phyloP scores from a whole-genome alignment of 2,113 vertebrate species.

The Neodontobutis hainanensis region DNA sequence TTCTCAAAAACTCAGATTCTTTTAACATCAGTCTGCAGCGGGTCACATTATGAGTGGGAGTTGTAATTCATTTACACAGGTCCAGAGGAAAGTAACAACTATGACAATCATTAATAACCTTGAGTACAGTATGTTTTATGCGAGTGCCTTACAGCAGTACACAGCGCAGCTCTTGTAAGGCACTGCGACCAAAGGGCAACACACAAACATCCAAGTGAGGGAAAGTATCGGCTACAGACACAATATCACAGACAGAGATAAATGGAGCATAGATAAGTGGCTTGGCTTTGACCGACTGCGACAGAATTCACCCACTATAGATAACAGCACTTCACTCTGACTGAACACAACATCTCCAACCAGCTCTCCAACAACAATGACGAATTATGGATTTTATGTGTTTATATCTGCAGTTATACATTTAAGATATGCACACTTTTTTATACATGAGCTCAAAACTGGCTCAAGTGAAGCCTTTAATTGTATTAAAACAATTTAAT shows the following conservation, averaged over 20 bases:
- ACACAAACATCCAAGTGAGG: slow-evolving; percentile 24
- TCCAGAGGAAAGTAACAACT: slow-evolving; percentile 12
- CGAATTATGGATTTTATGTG: too few relatives aligned
- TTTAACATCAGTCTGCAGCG: background rate
- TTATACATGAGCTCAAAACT: too few relatives aligned
- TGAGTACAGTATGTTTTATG: background rate
- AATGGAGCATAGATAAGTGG: slow-evolving; percentile 63
- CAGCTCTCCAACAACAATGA: slow-evolving; percentile 3
- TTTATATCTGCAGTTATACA: too few relatives aligned
- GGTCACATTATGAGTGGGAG: slow-evolving; percentile 20
- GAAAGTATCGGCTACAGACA: slow-evolving; percentile 50
- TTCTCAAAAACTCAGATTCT: background rate
- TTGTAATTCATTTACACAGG: slow-evolving; percentile 25
- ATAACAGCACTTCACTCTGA: slow-evolving; percentile 28
- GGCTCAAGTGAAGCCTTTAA: too few relatives aligned
- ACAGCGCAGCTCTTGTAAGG: background rate
- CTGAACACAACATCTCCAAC: slow-evolving; percentile 14
- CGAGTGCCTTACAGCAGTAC: background rate
- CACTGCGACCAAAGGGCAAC: slow-evolving; percentile 3
- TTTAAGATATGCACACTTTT: too few relatives aligned
- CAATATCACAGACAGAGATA: slow-evolving; percentile 37
- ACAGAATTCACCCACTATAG: slow-evolving; percentile 30
- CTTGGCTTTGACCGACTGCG: slow-evolving; percentile 41
- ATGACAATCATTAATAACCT: slow-evolving; percentile 8
- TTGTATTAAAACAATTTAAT: too few relatives aligned